Percentiles rank a stretch among this genome's conserved stretches.
Evolutionary conservation across 2,888 invertebrate genomes (phyloP).

Genomic region (Diaperis boleti): DNA sequence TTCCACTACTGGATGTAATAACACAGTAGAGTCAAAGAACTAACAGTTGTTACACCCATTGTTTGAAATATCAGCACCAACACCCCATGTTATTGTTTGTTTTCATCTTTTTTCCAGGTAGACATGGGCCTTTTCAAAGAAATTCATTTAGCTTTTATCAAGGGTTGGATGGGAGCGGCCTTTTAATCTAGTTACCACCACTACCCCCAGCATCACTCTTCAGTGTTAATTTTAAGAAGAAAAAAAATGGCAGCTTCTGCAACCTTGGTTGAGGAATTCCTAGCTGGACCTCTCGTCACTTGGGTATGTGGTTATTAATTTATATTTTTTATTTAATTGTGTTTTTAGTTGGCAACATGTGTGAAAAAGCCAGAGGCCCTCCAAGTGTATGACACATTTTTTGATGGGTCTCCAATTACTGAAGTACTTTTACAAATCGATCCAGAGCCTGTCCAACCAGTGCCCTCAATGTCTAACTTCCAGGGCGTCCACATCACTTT

Average conservation of each 20-base stretch:
- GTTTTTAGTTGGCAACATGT: constrained; percentile 84
- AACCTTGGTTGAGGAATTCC: constrained; percentile 85
- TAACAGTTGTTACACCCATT: too few relatives aligned
- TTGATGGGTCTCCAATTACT: constrained; percentile 86
- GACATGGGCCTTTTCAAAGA: too few relatives aligned
- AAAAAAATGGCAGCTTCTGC: constrained; percentile 71
- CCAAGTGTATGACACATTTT: constrained; percentile 82
- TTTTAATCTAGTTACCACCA: background rate
- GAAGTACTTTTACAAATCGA: constrained; percentile 90
- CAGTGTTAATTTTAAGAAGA: background rate
- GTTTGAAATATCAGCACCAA: too few relatives aligned
- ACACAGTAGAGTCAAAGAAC: too few relatives aligned
- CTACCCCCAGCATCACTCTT: background rate
- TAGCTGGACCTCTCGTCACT: constrained; percentile 85
- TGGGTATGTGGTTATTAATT: constrained; percentile 76
- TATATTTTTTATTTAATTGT: constrained; percentile 15
- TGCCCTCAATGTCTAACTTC: constrained; percentile 63
- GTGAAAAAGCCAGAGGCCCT: constrained; percentile 80
- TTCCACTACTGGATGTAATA: too few relatives aligned
- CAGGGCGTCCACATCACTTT: constrained; percentile 72
- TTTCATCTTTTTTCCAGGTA: background rate
- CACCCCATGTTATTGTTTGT: background rate
- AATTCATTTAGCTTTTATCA: too few relatives aligned
- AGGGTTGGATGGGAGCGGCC: background rate
- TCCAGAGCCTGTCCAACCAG: constrained; percentile 75